Percentiles rank a stretch among this genome's conserved stretches.
Conservation (phyloP, 2,113 vertebrate species). For the Glaucidium brasilianum region DNA sequence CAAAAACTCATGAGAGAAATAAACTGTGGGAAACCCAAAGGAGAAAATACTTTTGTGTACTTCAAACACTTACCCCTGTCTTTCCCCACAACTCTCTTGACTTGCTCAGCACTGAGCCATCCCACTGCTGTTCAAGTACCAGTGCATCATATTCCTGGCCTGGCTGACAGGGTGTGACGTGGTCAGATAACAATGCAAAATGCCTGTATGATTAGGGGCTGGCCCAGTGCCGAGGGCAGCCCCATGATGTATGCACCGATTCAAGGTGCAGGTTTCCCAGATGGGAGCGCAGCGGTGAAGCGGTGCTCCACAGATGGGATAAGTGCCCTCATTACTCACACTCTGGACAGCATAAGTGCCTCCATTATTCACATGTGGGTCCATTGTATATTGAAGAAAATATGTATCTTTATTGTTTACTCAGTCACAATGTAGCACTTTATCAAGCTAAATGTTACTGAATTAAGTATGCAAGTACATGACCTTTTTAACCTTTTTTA, state of each 20-base stretch:
- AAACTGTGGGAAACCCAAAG: neutral
- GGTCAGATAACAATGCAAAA: neutral
- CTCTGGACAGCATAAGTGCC: slow-evolving; percentile 33
- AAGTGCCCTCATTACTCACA: slow-evolving; percentile 54
- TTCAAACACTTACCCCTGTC: neutral
- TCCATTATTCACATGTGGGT: slow-evolving; percentile 10
- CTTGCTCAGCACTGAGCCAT: neutral
- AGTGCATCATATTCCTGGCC: neutral
- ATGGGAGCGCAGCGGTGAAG: accelerated
- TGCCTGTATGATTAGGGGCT: neutral
- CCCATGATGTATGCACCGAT: neutral
- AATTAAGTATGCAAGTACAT: neutral
- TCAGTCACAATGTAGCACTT: neutral
- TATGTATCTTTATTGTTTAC: slow-evolving; percentile 23
- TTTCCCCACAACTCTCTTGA: neutral
- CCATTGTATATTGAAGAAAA: neutral
- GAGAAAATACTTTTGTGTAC: neutral
- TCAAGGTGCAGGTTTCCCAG: neutral
- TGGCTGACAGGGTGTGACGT: neutral
- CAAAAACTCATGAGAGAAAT: neutral
- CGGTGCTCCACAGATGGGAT: accelerated
- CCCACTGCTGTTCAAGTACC: neutral
- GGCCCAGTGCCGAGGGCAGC: neutral
- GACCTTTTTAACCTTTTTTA: neutral
- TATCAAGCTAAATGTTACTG: neutral